A percentile compares a stretch with the other conserved stretches of the same genome.
phyloP scores from a whole-genome alignment of 2,113 vertebrate genomes.

The Phyllopteryx taeniolatus region DNA sequence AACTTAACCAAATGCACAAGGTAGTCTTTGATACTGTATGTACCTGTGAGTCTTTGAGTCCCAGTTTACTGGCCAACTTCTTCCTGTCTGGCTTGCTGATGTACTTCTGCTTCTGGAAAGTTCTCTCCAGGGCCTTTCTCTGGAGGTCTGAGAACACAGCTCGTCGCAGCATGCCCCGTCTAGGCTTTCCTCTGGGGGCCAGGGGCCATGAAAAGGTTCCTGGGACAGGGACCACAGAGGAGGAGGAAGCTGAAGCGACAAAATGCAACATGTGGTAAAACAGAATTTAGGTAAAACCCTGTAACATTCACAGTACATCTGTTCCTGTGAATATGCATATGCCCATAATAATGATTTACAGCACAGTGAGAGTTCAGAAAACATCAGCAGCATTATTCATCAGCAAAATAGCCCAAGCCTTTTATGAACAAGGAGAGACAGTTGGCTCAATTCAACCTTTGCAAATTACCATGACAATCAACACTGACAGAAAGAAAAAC shows the following conservation, averaged over 20 bases:
- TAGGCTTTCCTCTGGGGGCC: conserved; percentile 86
- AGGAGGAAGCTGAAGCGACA: conserved; percentile 76
- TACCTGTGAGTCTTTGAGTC: conserved; percentile 96
- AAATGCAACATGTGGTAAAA: conserved; percentile 9
- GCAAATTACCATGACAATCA: too few relatives aligned
- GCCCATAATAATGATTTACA: too few relatives aligned
- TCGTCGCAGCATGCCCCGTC: conserved; percentile 90
- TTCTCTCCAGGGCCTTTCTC: conserved; percentile 93
- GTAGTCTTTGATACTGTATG: background rate
- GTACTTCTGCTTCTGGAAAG: conserved; percentile 99
- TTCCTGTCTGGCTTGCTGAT: conserved; percentile 98
- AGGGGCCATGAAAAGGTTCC: conserved; percentile 96
- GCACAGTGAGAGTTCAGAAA: too few relatives aligned
- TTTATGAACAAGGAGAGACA: too few relatives aligned
- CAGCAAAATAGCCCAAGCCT: too few relatives aligned
- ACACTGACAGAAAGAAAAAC: too few relatives aligned
- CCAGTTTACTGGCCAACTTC: conserved; percentile 89
- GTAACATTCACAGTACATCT: background rate
- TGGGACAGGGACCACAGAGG: conserved; percentile 87
- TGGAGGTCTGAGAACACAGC: conserved; percentile 97
- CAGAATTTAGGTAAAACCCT: background rate
- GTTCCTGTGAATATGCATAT: background rate
- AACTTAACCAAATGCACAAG: background rate
- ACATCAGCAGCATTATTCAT: too few relatives aligned
- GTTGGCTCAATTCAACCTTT: too few relatives aligned